These are phyloP conservation scores for Oligia strigilis DNA, from an alignment of 2,888 invertebrate genomes.

Conservation along the genomic window DNA sequence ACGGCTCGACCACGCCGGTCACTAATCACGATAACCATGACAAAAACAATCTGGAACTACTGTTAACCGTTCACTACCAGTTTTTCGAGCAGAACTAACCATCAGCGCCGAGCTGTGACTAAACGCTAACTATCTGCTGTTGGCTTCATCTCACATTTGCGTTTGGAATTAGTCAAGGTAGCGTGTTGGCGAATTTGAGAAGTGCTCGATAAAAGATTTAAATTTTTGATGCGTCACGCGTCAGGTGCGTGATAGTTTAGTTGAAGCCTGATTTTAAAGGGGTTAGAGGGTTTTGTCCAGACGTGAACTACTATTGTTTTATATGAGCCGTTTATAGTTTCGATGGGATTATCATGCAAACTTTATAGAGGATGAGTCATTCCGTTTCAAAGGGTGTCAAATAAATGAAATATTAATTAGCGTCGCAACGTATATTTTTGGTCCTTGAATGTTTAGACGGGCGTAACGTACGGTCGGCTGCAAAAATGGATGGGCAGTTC, in stretches of 20 bases:
- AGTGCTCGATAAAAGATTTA: constrained; percentile 14
- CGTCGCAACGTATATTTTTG: too few species aligned
- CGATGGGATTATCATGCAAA: background rate
- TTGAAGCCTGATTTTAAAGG: background rate
- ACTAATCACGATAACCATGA: constrained; percentile 45
- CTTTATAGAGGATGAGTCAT: background rate
- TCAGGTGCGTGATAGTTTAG: constrained; percentile 11
- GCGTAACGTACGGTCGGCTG: too few species aligned
- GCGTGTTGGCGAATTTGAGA: constrained; percentile 33
- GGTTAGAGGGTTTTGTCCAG: background rate
- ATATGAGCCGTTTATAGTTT: constrained; percentile 4
- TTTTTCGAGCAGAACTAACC: constrained; percentile 55
- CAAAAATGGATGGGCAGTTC: too few species aligned
- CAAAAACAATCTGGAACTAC: constrained; percentile 56
- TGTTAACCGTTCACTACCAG: constrained; percentile 52
- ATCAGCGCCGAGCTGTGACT: constrained; percentile 45
- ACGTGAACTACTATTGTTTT: constrained; percentile 8
- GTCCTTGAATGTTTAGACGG: too few species aligned
- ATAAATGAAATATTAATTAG: background rate
- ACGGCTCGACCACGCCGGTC: background rate
- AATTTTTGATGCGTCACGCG: constrained; percentile 16
- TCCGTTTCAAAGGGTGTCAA: background rate
- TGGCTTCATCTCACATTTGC: constrained; percentile 52
- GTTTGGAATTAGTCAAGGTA: constrained; percentile 42
- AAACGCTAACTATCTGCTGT: constrained; percentile 59